Percentiles rank a stretch among this genome's conserved stretches.
phyloP scores from a whole-genome alignment of 2,888 invertebrate genomes.

The Drosophila tripunctata region DNA sequence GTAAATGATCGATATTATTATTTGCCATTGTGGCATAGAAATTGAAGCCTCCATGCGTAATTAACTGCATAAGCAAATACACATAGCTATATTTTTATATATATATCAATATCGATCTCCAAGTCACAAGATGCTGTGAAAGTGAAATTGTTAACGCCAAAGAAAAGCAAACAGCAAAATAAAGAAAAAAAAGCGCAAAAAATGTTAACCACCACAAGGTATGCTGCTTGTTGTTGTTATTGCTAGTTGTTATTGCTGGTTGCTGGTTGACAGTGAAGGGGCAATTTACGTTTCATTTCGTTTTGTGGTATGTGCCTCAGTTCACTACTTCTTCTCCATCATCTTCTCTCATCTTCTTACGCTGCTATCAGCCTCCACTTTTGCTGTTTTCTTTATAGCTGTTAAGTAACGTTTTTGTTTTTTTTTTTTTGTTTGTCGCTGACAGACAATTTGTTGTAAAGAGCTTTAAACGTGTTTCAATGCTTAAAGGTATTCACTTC shows the following conservation, averaged over 20 bases:
- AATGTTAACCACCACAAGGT: conserved; percentile 62
- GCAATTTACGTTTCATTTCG: conserved; percentile 71
- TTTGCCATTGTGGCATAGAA: conserved; percentile 77
- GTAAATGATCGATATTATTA: conserved; percentile 77
- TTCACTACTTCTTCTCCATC: too few species aligned
- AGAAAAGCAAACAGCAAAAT: conserved; percentile 64
- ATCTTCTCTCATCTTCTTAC: too few species aligned
- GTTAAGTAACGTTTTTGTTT: conserved; percentile 71
- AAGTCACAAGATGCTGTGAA: conserved; percentile 70
- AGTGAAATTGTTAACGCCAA: conserved; percentile 78
- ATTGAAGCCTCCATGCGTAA: conserved; percentile 67
- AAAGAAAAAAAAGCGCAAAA: conserved; percentile 19
- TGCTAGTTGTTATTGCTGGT: conserved; percentile 13
- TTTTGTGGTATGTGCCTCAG: conserved; percentile 57
- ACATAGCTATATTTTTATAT: not conserved
- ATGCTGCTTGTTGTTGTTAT: conserved; percentile 30
- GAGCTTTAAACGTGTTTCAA: conserved; percentile 38
- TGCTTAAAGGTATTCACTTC: conserved; percentile 22
- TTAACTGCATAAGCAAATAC: conserved; percentile 54
- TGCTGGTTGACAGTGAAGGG: conserved; percentile 64
- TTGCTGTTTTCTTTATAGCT: conserved; percentile 52
- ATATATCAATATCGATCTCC: conserved; percentile 24
- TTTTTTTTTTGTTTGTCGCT: conserved; percentile 17
- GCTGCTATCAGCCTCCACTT: not conserved
- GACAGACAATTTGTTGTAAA: conserved; percentile 31